Base-by-base conservation (phyloP, 2,113 vertebrate species). In the Gallinago jamesoni region DNA sequence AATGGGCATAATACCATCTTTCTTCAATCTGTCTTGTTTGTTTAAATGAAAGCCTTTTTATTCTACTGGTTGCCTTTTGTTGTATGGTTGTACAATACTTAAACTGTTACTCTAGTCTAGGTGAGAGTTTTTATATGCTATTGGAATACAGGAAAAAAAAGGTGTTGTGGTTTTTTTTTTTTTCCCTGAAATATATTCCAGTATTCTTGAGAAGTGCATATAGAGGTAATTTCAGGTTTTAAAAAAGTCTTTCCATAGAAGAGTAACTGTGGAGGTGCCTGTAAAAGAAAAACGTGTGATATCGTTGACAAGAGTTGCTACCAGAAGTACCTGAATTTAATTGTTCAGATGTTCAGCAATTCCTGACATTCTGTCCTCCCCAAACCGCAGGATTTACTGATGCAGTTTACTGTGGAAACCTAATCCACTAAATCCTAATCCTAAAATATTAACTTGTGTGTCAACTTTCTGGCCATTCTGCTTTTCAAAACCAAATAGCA, bases 121-220 rank as follows among this genome's bases (percentile, higher is more conserved):
- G 1, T 70, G 43, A 9, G 14, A 64, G 2, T 1, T 77, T 88
- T 66, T 66, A 70, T 10, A 43, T 80, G 9, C 3, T 73, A 12
- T 27, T 50, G 9, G 10, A 84, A 73, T 53, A 35, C 4, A 59
- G 39, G 37, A 48, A 59, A 53, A 53, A 53, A 28, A 27, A 9
- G 25, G 33, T 25, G 47, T 22, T 22, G 10, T 0, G n/a, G n/a
- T n/a, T n/a, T 21, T 47, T 20, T 0, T 7, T 6, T 33, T 72
- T 69, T 50, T 28, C 3, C 8, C 24, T 52, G 27, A 80, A 45
- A 47, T 37, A 2, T 47, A 28, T 80, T 82, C 9, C 2, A 7
- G 3, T 7, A 7, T 82, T 69, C 37, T 70, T 68, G 14, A 84
- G 52, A 72, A 78, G 50, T n/a, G 4, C 4, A 33, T 53, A 52